Evolutionary conservation across 1,140 invertebrate species (phyloP), one percentile per base, ranked within the genome.

Genomic region (Microplitis mediator): DNA sequence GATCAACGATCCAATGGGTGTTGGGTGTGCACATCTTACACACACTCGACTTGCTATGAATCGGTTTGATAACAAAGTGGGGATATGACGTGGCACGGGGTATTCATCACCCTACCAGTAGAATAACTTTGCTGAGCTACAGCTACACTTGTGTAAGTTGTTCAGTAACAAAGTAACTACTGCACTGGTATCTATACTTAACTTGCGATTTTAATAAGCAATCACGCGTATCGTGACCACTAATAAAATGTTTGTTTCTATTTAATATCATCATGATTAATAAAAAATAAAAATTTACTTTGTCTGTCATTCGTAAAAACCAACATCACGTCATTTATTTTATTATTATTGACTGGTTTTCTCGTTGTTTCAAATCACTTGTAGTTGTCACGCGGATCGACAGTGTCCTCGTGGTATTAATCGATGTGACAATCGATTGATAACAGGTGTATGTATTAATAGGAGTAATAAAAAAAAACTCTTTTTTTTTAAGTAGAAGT

Each of bases 51-150:
- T 4, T 34, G 13, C 45, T 52, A n/a, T 50, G 39, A 23, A 32
- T 13, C 13, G 16, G 23, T 23, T 23, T 23, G 23, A 23, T 11
- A 23, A 34, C n/a, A 31, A 6, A 62, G 75, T 69, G 71, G 75
- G 75, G 75, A 76, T 73, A 71, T 74, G 75, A 74, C 69, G 75
- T 75, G 69, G 72, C 75, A 74, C 50, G n/a, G n/a, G 52, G 50
- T 45, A 70, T 50, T 62, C 36, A 64, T 45, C 39, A 23, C 23
- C 8, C 39, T 13, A 56, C 52, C 14, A 56, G 52, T 56, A 56
- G 6, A 45, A 45, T 45, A 45, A 45, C 39, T 45, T 45, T 5
- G 3, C 4, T 45, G 6, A 45, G 39, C 11, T 9, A 45, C 11
- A 3, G 6, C 6, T 45, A 45, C 6, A 8, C 39, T 45, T 45